Evolutionary conservation across 2,888 invertebrate species (phyloP), one percentile per base, ranked within the genome.

Genomic region (Sphaerophoria taeniata): DNA sequence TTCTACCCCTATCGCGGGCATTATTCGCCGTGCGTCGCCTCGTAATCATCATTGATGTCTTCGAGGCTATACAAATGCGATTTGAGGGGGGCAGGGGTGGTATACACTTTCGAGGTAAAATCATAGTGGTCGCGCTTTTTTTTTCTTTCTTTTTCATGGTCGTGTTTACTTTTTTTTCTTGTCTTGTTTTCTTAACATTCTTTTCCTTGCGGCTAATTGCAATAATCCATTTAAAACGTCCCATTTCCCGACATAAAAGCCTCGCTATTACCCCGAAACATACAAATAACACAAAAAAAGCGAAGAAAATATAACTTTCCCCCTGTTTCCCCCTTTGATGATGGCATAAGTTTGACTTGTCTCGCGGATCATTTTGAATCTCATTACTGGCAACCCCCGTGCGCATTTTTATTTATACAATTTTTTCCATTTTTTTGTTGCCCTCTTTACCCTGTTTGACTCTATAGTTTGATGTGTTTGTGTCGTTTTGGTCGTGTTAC

Each of bases 221-320:
- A 90, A 90, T 91, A 91, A 91, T 91, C 91, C 91, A 91, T 91
- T 91, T 91, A 91, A 89, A 91, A 89, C 88, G 88, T 89, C 88
- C 88, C 88, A 89, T 89, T 89, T 89, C 82, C 86, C 82, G 82
- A 77, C 77, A 70, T 86, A 86, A 86, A 86, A 86, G 82, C 77
- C 76, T 63, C 49, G 85, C 77, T 76, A 76, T 81, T 77, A 82
- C 47, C 70, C 56, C 69, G 31, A 80, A 75, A 72, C 56, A 77
- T 1, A 56, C 12, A 31, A 55, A 36, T 36, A n/a, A 12, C 31
- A 45, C 33, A 61, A 47, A 65, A 63, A 49, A 70, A 34, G 12
- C 12, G 51, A n/a, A 14, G 58, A 14, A 49, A 63, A 69, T 53
- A 45, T 34, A 67, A 58, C 55, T 51, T 6, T 45, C 24, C n/a